phyloP scores from a whole-genome alignment of 2,888 invertebrate genomes.

The Linnaemya vulpina region DNA sequence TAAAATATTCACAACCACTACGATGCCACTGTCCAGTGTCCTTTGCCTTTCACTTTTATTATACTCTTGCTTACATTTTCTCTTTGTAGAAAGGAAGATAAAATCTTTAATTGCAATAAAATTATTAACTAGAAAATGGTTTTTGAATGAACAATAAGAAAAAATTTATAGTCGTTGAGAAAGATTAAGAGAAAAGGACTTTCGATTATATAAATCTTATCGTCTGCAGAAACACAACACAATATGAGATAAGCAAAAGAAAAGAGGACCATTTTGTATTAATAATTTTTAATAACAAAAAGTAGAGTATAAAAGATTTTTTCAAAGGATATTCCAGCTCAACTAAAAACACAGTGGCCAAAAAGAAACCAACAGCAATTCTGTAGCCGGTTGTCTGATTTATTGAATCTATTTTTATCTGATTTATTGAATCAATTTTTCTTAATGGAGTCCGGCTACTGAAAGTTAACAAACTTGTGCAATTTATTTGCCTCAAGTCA shows the following conservation, averaged over 20 bases:
- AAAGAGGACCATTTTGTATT: too few species aligned
- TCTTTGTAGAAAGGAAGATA: too few species aligned
- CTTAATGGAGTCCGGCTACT: too few species aligned
- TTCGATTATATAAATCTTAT: neutral
- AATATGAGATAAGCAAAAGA: neutral
- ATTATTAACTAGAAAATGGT: neutral
- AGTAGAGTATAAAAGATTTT: neutral
- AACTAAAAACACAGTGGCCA: too few species aligned
- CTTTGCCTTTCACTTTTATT: too few species aligned
- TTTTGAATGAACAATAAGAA: neutral
- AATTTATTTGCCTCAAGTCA: neutral
- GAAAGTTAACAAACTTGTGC: neutral
- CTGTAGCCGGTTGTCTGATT: neutral
- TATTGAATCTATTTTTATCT: too few species aligned
- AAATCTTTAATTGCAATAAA: slow-evolving; percentile 4
- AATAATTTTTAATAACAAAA: neutral
- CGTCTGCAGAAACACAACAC: neutral
- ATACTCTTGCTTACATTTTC: too few species aligned
- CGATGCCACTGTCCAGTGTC: too few species aligned
- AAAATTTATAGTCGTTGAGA: neutral
- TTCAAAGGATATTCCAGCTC: neutral
- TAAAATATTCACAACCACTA: too few species aligned
- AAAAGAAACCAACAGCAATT: neutral
- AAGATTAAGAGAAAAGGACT: neutral
- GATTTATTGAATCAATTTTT: too few species aligned